A percentile compares a stretch with the other conserved stretches of the same genome.
Evolutionary conservation across 64 coral and sea anemone genomes (phyloP).

Genomic region (Actinia tenebrosa): DNA sequence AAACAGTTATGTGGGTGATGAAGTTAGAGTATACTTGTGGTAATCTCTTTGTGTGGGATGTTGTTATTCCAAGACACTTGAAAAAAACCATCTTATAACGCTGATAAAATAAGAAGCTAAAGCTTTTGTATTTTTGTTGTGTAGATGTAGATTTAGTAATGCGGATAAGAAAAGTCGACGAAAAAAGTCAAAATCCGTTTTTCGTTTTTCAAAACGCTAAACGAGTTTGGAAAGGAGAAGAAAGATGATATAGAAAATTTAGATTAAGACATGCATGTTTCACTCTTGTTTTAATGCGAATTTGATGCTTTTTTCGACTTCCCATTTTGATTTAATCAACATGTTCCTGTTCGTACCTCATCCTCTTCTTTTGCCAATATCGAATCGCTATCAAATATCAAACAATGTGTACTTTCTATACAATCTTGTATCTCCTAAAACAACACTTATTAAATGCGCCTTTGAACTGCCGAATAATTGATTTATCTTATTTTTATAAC

Average conservation of each 20-base stretch:
- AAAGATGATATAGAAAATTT: too few species aligned
- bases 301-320: too few species aligned
- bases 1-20: background rate
- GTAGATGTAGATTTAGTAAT: background rate
- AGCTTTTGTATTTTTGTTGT: background rate
- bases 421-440: constrained; percentile 7
- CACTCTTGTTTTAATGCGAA: background rate
- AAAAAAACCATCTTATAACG: background rate
- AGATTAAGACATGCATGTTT: too few species aligned
- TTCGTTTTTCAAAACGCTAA: too few species aligned
- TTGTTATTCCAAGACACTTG: constrained; percentile 2
- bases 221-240: too few species aligned
- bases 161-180: background rate
- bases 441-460: background rate
- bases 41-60: constrained; percentile 17
- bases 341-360: background rate
- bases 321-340: background rate
- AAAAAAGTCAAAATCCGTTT: too few species aligned
- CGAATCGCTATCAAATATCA: background rate
- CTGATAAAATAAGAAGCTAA: background rate
- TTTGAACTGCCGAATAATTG: background rate
- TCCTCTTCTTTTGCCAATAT: background rate
- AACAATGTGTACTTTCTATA: background rate
- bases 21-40: constrained; percentile 4
- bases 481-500: background rate